phyloP scores from a whole-genome alignment of 1,140 invertebrate species.

The Papilio dardanus region DNA sequence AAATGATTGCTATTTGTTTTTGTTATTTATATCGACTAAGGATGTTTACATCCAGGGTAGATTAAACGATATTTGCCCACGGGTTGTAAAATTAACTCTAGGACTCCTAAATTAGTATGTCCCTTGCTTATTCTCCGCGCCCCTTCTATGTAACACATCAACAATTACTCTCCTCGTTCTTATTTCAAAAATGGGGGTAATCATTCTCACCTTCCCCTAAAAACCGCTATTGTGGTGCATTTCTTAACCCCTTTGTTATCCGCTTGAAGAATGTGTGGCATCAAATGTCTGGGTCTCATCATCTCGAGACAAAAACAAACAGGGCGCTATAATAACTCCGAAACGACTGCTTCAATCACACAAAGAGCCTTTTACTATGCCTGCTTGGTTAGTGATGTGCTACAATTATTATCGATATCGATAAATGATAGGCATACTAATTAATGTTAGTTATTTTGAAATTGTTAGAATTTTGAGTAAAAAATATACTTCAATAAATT shows the following conservation, averaged over 20 bases:
- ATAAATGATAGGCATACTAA: neutral
- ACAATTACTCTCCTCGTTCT: neutral
- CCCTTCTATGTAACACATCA: neutral
- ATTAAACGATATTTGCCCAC: no score
- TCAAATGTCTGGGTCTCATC: conserved; percentile 36
- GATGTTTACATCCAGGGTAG: no score
- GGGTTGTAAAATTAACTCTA: no score
- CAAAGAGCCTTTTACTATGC: conserved; percentile 63
- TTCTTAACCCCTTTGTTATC: conserved; percentile 26
- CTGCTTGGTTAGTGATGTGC: conserved; percentile 54
- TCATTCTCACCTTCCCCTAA: neutral
- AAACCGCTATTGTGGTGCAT: conserved; percentile 3
- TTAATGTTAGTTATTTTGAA: neutral
- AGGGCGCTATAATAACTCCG: conserved; percentile 36
- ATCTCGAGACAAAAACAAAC: conserved; percentile 33
- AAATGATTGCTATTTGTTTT: no score
- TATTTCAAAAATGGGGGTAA: neutral
- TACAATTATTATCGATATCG: conserved; percentile 34
- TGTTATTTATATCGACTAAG: no score
- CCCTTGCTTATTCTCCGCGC: no score
- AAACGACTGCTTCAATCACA: conserved; percentile 65
- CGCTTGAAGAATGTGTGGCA: conserved; percentile 33
- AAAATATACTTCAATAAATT: neutral
- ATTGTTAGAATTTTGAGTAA: neutral
- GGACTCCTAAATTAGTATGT: no score